phyloP scores from a whole-genome alignment of 2,113 vertebrate genomes.

The Notiomystis cincta region DNA sequence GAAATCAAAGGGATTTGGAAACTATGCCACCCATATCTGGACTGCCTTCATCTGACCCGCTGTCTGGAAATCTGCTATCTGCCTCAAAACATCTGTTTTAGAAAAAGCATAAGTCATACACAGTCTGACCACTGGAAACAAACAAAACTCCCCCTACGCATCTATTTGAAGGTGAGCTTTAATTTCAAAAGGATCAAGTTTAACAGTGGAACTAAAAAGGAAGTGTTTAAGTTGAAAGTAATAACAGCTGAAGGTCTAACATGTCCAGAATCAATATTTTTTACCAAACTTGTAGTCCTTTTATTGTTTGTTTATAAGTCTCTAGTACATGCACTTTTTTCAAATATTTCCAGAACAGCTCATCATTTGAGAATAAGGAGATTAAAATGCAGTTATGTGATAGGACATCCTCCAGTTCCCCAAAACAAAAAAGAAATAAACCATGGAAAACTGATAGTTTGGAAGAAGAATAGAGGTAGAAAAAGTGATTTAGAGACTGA shows the following conservation, averaged over 20 bases:
- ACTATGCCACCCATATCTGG: neutral
- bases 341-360: neutral
- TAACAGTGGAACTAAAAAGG: neutral
- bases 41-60: neutral
- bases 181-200: neutral
- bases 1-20: neutral
- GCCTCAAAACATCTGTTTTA: neutral
- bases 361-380: neutral
- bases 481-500: neutral
- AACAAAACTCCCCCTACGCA: neutral
- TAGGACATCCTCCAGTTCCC: fast-evolving
- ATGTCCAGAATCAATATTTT: neutral
- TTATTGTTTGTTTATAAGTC: neutral
- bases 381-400: neutral
- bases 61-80: neutral
- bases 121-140: neutral
- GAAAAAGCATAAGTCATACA: neutral
- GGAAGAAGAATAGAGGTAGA: neutral
- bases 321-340: neutral
- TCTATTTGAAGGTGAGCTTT: neutral
- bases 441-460: neutral
- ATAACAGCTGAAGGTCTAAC: neutral
- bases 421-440: neutral
- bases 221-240: neutral
- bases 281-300: neutral